A percentile compares a stretch with the other conserved stretches of the same genome.
These are phyloP conservation scores for Xenus cinereus DNA, from an alignment of 2,113 vertebrate species.

Conservation along the genomic window DNA sequence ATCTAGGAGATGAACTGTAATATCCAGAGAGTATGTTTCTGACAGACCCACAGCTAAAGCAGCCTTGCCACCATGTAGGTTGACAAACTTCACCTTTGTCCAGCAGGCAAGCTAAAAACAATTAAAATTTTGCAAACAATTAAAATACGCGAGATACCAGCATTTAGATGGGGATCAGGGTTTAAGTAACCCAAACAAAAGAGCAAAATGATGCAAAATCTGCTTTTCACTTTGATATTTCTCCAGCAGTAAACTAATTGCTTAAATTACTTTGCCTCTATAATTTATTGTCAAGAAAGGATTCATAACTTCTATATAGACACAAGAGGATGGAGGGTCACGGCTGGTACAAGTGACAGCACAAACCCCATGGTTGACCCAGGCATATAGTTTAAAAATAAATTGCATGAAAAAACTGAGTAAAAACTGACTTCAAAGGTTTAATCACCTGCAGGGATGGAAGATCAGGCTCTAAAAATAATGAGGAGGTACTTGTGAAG, in stretches of 20 bases:
- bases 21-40: background rate
- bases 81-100: background rate
- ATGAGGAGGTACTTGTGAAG: background rate
- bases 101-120: background rate
- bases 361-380: background rate
- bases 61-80: background rate
- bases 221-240: background rate
- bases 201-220: background rate
- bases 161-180: background rate
- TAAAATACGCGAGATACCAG: background rate
- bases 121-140: background rate
- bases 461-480: background rate
- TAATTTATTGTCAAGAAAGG: background rate
- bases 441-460: background rate
- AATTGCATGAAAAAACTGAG: background rate
- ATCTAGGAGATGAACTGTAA: background rate
- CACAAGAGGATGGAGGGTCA: background rate
- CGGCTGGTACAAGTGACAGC: rapidly evolving
- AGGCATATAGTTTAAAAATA: background rate
- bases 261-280: background rate
- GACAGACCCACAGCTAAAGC: background rate
- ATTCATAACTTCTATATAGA: background rate
- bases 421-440: background rate
- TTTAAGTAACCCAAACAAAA: background rate
- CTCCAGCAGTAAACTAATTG: background rate